phyloP scores from a whole-genome alignment of 2,113 vertebrate genomes.

The Cinclus mexicanus region DNA sequence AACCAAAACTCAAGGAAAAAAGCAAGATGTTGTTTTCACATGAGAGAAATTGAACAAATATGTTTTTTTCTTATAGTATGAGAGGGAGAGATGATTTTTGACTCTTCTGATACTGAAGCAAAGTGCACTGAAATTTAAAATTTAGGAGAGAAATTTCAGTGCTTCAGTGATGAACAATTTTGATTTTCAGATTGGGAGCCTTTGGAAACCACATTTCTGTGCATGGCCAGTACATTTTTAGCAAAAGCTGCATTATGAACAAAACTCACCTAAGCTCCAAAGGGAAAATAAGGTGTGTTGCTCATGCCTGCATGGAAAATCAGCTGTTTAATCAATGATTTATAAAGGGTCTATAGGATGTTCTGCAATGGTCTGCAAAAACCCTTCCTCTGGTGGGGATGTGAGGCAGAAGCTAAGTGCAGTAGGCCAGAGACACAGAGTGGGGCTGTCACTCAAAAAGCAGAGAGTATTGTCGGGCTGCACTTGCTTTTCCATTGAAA shows the following conservation, averaged over 20 bases:
- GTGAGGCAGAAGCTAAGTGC: neutral
- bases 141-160: neutral
- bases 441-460: neutral
- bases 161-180: neutral
- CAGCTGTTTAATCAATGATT: constrained; percentile 22
- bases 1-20: neutral
- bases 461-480: neutral
- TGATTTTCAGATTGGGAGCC: neutral
- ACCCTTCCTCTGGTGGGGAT: neutral
- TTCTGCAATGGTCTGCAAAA: neutral
- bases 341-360: neutral
- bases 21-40: neutral
- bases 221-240: neutral
- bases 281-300: neutral
- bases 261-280: neutral
- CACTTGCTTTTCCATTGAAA: neutral
- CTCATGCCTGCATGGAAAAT: constrained; percentile 22
- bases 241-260: neutral
- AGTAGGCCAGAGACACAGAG: neutral
- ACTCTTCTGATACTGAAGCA: neutral
- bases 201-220: neutral
- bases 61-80: neutral
- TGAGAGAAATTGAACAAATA: neutral
- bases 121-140: neutral
- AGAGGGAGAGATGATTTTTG: neutral